Conservation (phyloP, 2,888 invertebrate species). For the Synanthedon tipuliformis region DNA sequence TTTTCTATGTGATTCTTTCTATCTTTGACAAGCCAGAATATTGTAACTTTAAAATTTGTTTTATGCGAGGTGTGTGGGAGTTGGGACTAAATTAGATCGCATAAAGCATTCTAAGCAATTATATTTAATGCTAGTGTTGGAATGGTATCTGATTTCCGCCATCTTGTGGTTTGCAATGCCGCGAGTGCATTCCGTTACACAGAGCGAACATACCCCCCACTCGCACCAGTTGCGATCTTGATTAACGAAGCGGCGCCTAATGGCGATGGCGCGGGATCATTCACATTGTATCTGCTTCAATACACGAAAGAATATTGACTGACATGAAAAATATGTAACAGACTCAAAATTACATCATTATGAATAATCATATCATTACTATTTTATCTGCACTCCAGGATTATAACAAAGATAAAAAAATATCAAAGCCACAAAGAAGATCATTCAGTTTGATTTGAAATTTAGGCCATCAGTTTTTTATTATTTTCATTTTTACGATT, state of each 20-base stretch:
- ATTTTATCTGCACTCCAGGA: no score
- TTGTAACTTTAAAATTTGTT: neutral
- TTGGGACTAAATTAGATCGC: slow-evolving; percentile 4
- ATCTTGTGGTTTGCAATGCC: slow-evolving; percentile 17
- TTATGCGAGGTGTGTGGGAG: slow-evolving; percentile 7
- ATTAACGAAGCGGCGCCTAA: slow-evolving; percentile 22
- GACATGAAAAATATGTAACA: no score
- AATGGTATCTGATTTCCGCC: slow-evolving; percentile 11
- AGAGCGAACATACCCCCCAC: slow-evolving; percentile 11
- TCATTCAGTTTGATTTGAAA: no score
- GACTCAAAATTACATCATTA: no score
- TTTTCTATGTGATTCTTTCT: no score
- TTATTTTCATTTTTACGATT: no score
- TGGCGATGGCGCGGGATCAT: neutral
- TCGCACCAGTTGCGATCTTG: slow-evolving; percentile 15
- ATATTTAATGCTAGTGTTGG: neutral
- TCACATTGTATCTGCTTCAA: neutral
- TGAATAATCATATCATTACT: no score
- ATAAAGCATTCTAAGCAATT: neutral
- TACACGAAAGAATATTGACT: no score
- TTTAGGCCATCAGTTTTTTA: no score
- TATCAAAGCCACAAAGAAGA: no score
- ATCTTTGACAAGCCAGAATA: no score
- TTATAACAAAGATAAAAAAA: no score
- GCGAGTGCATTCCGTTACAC: slow-evolving; percentile 42